These are phyloP conservation scores for Parelbella ahira DNA, from an alignment of 2,888 invertebrate genomes.

Conservation along the genomic window DNA sequence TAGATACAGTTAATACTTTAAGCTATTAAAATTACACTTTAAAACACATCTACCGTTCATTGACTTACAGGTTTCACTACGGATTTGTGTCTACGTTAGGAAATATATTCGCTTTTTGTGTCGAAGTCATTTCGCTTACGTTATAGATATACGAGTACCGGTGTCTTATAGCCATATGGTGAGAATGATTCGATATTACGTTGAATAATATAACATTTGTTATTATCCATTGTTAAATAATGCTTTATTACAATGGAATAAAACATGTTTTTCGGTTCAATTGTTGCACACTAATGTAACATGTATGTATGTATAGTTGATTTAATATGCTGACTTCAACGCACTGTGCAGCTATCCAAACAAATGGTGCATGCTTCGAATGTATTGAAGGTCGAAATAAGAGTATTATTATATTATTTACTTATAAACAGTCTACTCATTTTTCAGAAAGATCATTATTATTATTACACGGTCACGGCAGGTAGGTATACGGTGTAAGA, in stretches of 20 bases:
- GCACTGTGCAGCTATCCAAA: slow-evolving; percentile 55
- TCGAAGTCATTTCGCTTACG: too few relatives aligned
- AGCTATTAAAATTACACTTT: slow-evolving; percentile 9
- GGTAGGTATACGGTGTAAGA: too few relatives aligned
- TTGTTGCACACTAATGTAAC: not conserved
- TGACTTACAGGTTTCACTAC: slow-evolving; percentile 8
- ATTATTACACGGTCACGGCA: too few relatives aligned
- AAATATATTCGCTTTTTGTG: slow-evolving; percentile 4
- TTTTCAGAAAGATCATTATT: too few relatives aligned
- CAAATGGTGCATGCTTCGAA: slow-evolving; percentile 37
- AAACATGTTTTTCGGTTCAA: slow-evolving; percentile 2
- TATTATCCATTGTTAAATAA: not conserved
- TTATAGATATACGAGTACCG: not conserved
- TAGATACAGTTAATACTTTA: too few relatives aligned
- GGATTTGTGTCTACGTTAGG: not conserved
- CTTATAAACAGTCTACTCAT: too few relatives aligned
- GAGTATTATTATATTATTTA: too few relatives aligned
- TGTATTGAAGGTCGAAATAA: slow-evolving; percentile 40
- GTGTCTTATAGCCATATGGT: slow-evolving; percentile 2
- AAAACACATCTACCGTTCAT: slow-evolving; percentile 13
- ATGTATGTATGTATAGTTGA: not conserved
- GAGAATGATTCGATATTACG: not conserved
- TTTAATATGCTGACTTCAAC: slow-evolving; percentile 29
- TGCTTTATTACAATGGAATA: slow-evolving; percentile 10
- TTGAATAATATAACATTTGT: not conserved